Percentiles rank a stretch among this genome's conserved stretches.
phyloP scores from a whole-genome alignment of 2,888 invertebrate genomes.

The Nemotelus nigrinus region DNA sequence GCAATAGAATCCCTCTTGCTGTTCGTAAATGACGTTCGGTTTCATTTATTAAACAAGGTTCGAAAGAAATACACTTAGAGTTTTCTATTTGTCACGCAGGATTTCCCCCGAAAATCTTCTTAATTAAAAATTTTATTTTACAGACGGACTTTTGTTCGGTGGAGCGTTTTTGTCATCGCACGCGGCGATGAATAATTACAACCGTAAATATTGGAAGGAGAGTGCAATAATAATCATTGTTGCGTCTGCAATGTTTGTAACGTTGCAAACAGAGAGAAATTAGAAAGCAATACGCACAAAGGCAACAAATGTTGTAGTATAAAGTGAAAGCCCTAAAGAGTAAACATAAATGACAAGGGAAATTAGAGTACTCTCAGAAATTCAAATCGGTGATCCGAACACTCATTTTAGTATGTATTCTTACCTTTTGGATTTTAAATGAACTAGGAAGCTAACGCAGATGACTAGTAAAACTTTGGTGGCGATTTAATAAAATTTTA shows the following conservation, averaged over 20 bases:
- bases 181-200: conserved; percentile 11
- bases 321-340: too few relatives aligned
- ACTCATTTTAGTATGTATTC: too few relatives aligned
- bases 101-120: conserved; percentile 29
- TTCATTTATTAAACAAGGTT: conserved; percentile 36
- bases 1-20: conserved; percentile 6
- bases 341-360: too few relatives aligned
- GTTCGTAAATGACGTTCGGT: conserved; percentile 13
- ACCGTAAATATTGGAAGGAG: conserved; percentile 21
- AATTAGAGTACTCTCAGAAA: too few relatives aligned
- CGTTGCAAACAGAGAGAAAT: too few relatives aligned
- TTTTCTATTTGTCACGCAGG: not conserved
- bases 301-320: too few relatives aligned
- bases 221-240: not conserved
- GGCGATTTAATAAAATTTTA: too few relatives aligned
- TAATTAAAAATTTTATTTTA: conserved; percentile 32
- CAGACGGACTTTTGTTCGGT: not conserved
- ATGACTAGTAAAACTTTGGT: too few relatives aligned
- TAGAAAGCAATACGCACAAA: too few relatives aligned
- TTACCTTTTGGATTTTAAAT: too few relatives aligned
- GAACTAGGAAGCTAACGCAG: too few relatives aligned
- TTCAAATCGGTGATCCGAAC: too few relatives aligned
- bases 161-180: not conserved
- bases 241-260: not conserved
- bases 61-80: not conserved